Conservation (phyloP, 2,113 vertebrate species). For the Oncorhynchus tshawytscha region DNA sequence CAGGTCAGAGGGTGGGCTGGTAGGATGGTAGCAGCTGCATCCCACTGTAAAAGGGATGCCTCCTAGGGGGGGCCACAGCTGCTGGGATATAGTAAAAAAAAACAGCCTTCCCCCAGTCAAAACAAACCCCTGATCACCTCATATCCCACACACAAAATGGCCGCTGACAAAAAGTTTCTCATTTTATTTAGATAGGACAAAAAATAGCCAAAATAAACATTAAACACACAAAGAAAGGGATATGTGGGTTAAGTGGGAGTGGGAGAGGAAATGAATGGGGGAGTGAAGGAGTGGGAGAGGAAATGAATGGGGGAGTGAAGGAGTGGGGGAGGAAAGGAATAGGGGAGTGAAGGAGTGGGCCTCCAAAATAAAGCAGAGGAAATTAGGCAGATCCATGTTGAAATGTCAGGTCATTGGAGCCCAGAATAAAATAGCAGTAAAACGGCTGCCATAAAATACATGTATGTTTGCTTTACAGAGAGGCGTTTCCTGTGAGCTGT, state of each 20-base stretch:
- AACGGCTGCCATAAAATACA: conserved; percentile 64
- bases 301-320: not conserved
- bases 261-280: conserved; percentile 2
- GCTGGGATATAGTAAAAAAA: conserved; percentile 42
- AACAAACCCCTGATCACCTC: conserved; percentile 34
- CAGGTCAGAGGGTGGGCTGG: conserved; percentile 44
- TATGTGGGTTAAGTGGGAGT: not conserved
- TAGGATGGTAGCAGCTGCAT: conserved; percentile 45
- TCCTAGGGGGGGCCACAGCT: conserved; percentile 33
- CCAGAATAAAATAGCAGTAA: conserved; percentile 58
- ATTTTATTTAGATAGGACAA: conserved; percentile 41
- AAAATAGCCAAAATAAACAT: conserved; percentile 1
- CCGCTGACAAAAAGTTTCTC: conserved; percentile 11
- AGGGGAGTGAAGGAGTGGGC: too few relatives aligned
- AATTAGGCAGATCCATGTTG: conserved; percentile 59
- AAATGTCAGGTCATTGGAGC: conserved; percentile 64
- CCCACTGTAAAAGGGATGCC: too few relatives aligned
- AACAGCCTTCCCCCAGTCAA: conserved; percentile 8
- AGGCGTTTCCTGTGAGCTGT: conserved; percentile 69
- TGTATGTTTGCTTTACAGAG: conserved; percentile 73
- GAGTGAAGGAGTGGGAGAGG: not conserved
- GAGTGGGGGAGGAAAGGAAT: not conserved
- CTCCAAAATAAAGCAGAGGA: conserved; percentile 52
- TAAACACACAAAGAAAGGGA: not conserved
- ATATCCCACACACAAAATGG: conserved; percentile 20